Evolutionary conservation across 2,113 vertebrate species (phyloP).

Genomic region (Chitala chitala): DNA sequence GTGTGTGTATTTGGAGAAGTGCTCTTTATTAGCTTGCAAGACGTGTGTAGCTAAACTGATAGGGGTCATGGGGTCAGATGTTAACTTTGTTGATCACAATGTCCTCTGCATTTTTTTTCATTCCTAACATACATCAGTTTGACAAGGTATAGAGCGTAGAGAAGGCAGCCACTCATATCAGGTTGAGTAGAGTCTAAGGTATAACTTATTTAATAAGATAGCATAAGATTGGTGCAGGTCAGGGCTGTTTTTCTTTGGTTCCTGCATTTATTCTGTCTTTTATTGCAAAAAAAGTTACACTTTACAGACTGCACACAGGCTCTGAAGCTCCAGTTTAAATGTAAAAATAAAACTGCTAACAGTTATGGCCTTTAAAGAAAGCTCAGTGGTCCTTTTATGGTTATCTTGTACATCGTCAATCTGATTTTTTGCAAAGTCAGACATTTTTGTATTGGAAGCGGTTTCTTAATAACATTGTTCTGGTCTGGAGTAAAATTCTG

Average conservation of each 20-base stretch:
- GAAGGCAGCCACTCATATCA: background rate
- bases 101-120: too few species aligned
- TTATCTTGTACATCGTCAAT: too few species aligned
- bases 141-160: background rate
- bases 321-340: too few species aligned
- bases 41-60: background rate
- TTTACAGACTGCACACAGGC: background rate
- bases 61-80: background rate
- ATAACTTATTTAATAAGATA: background rate
- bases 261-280: background rate
- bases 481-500: background rate
- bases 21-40: too few species aligned
- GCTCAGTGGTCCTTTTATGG: background rate
- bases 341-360: too few species aligned
- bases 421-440: background rate
- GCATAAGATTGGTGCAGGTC: background rate
- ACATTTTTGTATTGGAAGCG: background rate
- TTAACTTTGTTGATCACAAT: background rate
- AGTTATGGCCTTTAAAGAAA: too few species aligned
- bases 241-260: background rate
- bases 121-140: background rate
- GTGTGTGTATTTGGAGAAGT: too few species aligned
- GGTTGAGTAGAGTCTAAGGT: background rate
- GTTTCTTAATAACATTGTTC: background rate
- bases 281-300: background rate